These are phyloP conservation scores for Urosaurus nigricauda DNA, from an alignment of 2,797 vertebrate genomes.

Conservation along the genomic window DNA sequence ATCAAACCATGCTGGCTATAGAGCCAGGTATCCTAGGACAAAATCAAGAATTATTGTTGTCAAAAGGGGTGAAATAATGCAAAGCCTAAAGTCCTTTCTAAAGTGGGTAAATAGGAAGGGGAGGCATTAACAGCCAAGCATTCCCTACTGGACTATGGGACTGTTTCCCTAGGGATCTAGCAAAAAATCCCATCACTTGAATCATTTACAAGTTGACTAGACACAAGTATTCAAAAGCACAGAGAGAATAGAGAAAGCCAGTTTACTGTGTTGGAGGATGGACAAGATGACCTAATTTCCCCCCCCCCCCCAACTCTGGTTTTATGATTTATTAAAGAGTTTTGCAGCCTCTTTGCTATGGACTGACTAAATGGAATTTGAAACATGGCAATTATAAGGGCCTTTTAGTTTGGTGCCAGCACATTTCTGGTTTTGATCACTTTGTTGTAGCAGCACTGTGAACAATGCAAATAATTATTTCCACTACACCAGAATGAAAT, in stretches of 20 bases:
- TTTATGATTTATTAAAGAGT: conserved; percentile 75
- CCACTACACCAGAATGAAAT: not conserved
- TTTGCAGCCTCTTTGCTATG: conserved; percentile 58
- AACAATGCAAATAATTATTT: conserved; percentile 3
- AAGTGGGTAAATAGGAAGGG: not conserved
- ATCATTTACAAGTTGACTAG: conserved; percentile 64
- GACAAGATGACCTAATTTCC: conserved; percentile 69
- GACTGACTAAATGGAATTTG: conserved; percentile 55
- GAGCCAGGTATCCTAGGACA: not conserved
- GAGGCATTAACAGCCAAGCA: rapidly evolving
- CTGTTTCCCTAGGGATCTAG: conserved; percentile 37
- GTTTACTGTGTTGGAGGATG: rapidly evolving
- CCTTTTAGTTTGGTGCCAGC: conserved; percentile 54
- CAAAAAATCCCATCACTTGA: conserved; percentile 56
- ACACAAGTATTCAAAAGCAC: conserved; percentile 33
- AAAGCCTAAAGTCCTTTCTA: conserved; percentile 17
- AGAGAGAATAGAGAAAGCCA: conserved; percentile 7
- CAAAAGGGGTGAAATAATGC: not conserved
- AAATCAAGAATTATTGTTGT: conserved; percentile 30
- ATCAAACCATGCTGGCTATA: too few species aligned
- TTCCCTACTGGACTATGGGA: conserved; percentile 35
- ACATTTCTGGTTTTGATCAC: not conserved
- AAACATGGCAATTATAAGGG: conserved; percentile 52
- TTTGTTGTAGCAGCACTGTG: conserved; percentile 23
- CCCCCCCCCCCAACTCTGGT: conserved; percentile 22